These are phyloP conservation scores for Phaedon cochleariae DNA, from an alignment of 2,888 invertebrate species.

Conservation along the genomic window DNA sequence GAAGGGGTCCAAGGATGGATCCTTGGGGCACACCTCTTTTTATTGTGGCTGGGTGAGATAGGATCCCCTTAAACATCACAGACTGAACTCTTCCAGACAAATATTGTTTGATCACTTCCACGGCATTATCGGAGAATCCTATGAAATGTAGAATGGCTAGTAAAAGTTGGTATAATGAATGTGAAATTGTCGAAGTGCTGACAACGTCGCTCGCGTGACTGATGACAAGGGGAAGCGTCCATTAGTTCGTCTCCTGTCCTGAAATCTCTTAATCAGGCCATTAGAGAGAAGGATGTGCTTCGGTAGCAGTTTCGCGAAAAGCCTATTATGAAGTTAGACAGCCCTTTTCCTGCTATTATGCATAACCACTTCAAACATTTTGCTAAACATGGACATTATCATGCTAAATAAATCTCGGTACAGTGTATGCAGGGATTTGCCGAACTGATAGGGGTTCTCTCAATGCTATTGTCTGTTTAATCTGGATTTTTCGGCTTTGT, in stretches of 20 bases:
- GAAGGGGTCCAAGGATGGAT: too few species aligned
- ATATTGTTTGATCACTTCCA: too few species aligned
- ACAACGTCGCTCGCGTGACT: constrained; percentile 25
- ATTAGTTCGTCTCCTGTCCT: constrained; percentile 55
- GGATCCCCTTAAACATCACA: too few species aligned
- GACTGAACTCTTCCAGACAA: too few species aligned
- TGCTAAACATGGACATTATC: constrained; percentile 38
- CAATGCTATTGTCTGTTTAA: neutral
- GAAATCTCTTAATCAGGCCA: constrained; percentile 64
- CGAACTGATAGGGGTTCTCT: neutral
- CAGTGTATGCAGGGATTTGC: neutral
- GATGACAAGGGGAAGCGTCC: constrained; percentile 47
- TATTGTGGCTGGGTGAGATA: too few species aligned
- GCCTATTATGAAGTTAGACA: constrained; percentile 63
- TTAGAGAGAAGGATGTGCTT: constrained; percentile 59
- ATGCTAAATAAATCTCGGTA: constrained; percentile 37
- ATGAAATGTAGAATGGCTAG: too few species aligned
- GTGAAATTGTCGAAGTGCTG: constrained; percentile 17
- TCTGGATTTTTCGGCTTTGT: neutral
- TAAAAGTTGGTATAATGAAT: neutral
- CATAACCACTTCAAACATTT: constrained; percentile 51
- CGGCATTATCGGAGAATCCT: too few species aligned
- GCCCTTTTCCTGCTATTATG: constrained; percentile 56
- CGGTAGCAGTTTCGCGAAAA: constrained; percentile 58
- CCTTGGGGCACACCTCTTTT: too few species aligned